Base-by-base conservation (phyloP, 1,140 invertebrate genomes). In the Tetramorium alpestre region DNA sequence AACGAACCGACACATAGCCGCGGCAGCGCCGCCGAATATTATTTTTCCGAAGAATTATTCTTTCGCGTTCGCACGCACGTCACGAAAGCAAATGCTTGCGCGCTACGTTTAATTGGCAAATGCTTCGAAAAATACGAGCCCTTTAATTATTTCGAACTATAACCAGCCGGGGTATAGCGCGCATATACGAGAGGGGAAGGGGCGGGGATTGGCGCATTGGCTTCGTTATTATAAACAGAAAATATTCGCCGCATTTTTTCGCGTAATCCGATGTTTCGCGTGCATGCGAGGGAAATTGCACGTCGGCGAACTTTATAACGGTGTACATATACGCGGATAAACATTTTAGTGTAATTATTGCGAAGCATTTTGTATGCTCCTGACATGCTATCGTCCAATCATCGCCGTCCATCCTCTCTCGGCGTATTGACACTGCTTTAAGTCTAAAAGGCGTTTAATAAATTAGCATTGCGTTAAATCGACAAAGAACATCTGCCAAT, bases 211-310 rank as follows among this genome's bases (percentile, higher is more conserved):
- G 44, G 44, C n/a, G 44, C 80, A 82, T 84, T 84, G 80, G 80
- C 80, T 84, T 84, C 80, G 80, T 84, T 84, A 84, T 84, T 84
- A 84, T 84, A 84, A 84, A 84, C 80, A 84, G 80, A 84, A 84
- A 84, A 84, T 84, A 84, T 84, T 56, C 80, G 80, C 80, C 69
- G 80, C 88, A 84, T 84, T 84, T 84, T 90, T 76, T 86, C 33
- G 56, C 65, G 44, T 85, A 72, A 84, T 84, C 80, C 80, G 80
- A 84, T 84, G 80, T 84, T 84, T 84, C 80, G 47, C 77, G 54
- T 84, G 80, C 69, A 84, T 84, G 69, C 80, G 67, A 73, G 80
- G 72, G 80, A 84, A 84, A 84, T 84, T 84, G 69, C 80, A 84
- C 69, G 80, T 84, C 80, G 80, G 69, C 80, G 69, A 84, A 84